phyloP scores from a whole-genome alignment of 1,140 invertebrate genomes.

The Caenorhabditis brenneri region DNA sequence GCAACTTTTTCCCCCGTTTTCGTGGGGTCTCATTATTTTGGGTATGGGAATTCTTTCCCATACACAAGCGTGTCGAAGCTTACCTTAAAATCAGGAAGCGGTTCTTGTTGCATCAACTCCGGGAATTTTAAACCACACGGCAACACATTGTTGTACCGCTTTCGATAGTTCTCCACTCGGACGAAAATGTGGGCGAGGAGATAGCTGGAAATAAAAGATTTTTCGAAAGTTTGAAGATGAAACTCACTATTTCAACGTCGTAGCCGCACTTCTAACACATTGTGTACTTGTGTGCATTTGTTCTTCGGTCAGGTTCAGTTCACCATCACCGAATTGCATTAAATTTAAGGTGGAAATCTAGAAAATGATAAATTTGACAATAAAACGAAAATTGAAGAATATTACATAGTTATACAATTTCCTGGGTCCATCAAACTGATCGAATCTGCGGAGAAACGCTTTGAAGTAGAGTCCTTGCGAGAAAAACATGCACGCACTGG shows the following conservation, averaged over 20 bases:
- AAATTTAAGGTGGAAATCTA: constrained; percentile 53
- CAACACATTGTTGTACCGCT: background rate
- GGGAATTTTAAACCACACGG: background rate
- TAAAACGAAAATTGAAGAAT: background rate
- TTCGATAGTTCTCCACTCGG: constrained; percentile 74
- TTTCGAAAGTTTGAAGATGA: no score
- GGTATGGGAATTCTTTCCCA: no score
- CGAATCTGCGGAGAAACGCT: constrained; percentile 88
- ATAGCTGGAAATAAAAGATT: no score
- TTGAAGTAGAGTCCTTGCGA: constrained; percentile 83
- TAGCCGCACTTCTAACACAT: constrained; percentile 10
- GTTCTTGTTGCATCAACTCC: background rate
- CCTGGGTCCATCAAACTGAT: constrained; percentile 86
- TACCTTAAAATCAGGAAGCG: background rate
- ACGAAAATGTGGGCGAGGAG: constrained; percentile 79
- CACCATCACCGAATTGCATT: constrained; percentile 29
- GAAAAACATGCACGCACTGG: constrained; percentile 97
- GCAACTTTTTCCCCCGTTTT: no score
- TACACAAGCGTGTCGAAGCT: no score
- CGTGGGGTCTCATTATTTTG: no score
- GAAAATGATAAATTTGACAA: background rate
- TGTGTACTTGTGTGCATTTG: constrained; percentile 54
- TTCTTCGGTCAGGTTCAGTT: constrained; percentile 34
- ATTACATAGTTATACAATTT: constrained; percentile 91
- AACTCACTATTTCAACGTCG: constrained; percentile 75